Base-by-base conservation (phyloP, 2,888 invertebrate genomes). In the Hypselothyrea guttata region DNA sequence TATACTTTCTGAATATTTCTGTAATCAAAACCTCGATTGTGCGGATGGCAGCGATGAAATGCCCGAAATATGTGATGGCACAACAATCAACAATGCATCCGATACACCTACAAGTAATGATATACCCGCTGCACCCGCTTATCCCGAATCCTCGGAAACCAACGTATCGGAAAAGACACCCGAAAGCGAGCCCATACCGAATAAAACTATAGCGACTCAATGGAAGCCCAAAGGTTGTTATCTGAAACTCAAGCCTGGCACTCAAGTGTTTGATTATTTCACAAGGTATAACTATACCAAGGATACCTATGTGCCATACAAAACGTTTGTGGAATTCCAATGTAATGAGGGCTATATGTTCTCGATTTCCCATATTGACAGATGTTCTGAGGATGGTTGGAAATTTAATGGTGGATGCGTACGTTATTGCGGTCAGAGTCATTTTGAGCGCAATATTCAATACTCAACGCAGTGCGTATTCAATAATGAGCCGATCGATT, bases 31-130 rank as follows among this genome's bases (percentile, higher is more conserved):
- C 2, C n/a, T n/a, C 18, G 18, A 38, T n/a, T 38, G 38, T n/a
- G 16, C 7, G n/a, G 38, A 38, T 3, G 38, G 38, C 18, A 38
- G 38, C n/a, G 38, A 38, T 22, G 38, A 38, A 16, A 2, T 38
- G n/a, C n/a, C 18, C 1, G 18, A n/a, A 5, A 38, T 38, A 11
- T 38, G 38, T 11, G 5, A 7, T 28, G n/a, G n/a, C n/a, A 7
- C 28, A 8, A 28, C 3, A 28, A 28, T 7, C 8, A 7, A 28
- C n/a, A n/a, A n/a, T n/a, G n/a, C n/a, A n/a, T n/a, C n/a, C n/a
- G n/a, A n/a, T n/a, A n/a, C n/a, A n/a, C n/a, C n/a, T n/a, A n/a
- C n/a, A n/a, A n/a, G n/a, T n/a, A n/a, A n/a, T n/a, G n/a, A n/a
- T n/a, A n/a, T n/a, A n/a, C n/a, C n/a, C n/a, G n/a, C n/a, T n/a